Evolutionary conservation across 2,113 vertebrate genomes (phyloP), one percentile per base, ranked within the genome.

Genomic region (Genyomyrus donnyi): DNA sequence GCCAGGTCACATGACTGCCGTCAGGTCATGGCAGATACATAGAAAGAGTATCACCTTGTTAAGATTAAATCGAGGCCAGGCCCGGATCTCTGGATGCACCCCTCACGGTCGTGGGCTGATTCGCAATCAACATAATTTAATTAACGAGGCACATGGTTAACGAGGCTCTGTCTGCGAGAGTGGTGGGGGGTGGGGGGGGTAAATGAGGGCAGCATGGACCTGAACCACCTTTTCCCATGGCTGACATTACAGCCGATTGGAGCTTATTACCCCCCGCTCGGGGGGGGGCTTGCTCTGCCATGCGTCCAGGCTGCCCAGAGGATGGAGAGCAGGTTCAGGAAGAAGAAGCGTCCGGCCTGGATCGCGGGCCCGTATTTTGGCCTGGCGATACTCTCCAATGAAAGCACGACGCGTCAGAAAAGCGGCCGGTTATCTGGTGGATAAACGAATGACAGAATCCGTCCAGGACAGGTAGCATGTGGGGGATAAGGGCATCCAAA

Each of bases 191-290:
- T n/a, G n/a, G 50, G n/a, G 42, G 88, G 13, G 17, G 31, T 24
- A 88, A 88, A 21, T 24, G n/a, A 27, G 24, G 13, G 21, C 48
- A 80, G 80, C 31, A n/a, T 24, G 31, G 89, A 86, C 3, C 48
- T 27, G 7, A 83, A 24, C n/a, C 17, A 13, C 70, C 8, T 6
- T 90, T 46, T 89, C n/a, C 39, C 74, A 0, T 66, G 70, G 74
- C 58, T 90, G 91, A 90, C 80, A 93, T 91, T 56, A 56, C 86
- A 90, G 46, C 48, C 62, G 39, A 52, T 84, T 31, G 56, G 46
- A 88, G 89, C 17, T 17, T 77, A 85, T 85, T 21, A n/a, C 35
- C 7, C 31, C 80, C 9, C 0, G 7, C 27, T 24, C 19, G 0
- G 6, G 77, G 39, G 74, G 77, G 39, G 74, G 35, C 74, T 45